Base-by-base conservation (phyloP, 2,113 vertebrate genomes). In the Xenus cinereus region DNA sequence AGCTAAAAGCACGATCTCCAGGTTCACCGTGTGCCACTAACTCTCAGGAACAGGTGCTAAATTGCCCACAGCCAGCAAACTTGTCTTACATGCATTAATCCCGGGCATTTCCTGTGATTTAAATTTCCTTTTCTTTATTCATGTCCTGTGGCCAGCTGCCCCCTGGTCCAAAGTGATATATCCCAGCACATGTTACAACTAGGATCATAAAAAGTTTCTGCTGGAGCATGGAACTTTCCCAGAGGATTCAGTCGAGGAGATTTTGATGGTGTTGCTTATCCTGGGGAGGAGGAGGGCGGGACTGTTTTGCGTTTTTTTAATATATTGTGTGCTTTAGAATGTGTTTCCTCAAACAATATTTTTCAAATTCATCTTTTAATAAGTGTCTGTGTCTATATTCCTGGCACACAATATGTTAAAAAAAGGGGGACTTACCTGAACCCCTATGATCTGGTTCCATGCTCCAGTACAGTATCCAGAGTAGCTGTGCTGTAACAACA, bases 391-490 rank as follows among this genome's bases (percentile, higher is more conserved):
- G 71, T 93, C 82, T 72, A 45, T 73, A 94, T 79, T 91, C 74
- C 93, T 86, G 80, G 88, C 94, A 97, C 82, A 97, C 90, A 96
- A 97, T 90, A 96, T 96, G 59, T 94, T 97, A 97, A 95, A 97
- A 97, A 96, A 91, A 54, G 86, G 94, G 71, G 81, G 45, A 97
- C 97, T 96, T 97, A 97, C 97, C 97, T 98, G 97, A 96, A 95
- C 91, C 97, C 95, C 96, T 98, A 76, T 94, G 95, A 96, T 95
- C 96, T 97, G 96, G 97, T 97, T 98, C 97, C 97, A 97, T 97
- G 92, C 96, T 96, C 97, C 97, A 97, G 90, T 64, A 97, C 53
- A 95, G 89, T 41, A 92, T 78, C 89, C 93, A 92, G 56, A 96
- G 95, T 66, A 98, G 95, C 91, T 97, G 75, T 97, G 96, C 91